Evolutionary conservation across 2,888 invertebrate species (phyloP).

Genomic region (Saturnia japonica): DNA sequence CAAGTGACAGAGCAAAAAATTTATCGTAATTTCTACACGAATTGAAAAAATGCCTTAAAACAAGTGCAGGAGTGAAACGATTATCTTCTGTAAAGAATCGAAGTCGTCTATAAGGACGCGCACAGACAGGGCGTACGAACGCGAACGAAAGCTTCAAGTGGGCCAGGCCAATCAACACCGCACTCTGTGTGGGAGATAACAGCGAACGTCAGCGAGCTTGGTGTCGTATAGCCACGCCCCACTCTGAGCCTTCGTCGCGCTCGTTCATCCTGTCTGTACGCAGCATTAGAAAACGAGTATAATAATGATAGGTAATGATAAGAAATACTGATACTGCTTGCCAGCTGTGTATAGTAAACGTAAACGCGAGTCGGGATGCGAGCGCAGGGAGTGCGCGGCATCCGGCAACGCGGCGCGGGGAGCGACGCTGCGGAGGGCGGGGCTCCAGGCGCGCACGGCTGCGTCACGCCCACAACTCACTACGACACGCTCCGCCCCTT

Average conservation of each 20-base stretch:
- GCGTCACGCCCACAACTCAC: constrained; percentile 90
- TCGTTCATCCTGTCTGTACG: no score
- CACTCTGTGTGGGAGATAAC: no score
- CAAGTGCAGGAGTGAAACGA: neutral
- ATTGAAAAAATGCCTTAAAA: neutral
- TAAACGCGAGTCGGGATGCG: constrained; percentile 74
- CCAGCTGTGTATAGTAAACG: constrained; percentile 88
- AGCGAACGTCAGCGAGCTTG: no score
- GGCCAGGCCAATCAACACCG: no score
- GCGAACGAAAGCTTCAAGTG: no score
- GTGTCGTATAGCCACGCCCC: no score
- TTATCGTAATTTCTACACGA: neutral
- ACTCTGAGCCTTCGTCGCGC: no score
- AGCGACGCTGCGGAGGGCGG: constrained; percentile 81
- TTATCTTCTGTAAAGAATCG: neutral
- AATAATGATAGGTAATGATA: neutral
- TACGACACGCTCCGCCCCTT: constrained; percentile 64
- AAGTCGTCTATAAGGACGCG: neutral
- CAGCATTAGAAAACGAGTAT: no score
- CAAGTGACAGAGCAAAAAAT: neutral
- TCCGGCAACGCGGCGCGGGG: constrained; percentile 72
- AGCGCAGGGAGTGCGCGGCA: constrained; percentile 85
- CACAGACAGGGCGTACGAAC: no score
- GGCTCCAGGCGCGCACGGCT: constrained; percentile 88
- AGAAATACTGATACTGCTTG: constrained; percentile 85